A percentile compares a stretch with the other conserved stretches of the same genome.
Evolutionary conservation across 92 coral and sea anemone species (phyloP).

Genomic region (Ricordea florida): DNA sequence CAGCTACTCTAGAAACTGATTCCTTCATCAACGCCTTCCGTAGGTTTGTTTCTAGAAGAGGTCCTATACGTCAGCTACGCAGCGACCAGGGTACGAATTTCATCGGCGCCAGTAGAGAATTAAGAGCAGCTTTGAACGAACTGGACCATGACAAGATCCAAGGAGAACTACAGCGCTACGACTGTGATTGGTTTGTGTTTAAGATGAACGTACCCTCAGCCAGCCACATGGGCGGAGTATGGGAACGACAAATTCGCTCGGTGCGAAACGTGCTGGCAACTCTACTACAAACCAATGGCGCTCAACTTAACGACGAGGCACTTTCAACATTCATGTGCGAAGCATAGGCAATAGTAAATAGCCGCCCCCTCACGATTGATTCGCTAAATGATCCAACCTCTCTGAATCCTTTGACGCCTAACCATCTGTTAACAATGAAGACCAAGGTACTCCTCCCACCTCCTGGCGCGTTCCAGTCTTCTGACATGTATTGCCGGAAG

Average conservation of each 20-base stretch:
- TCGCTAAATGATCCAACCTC: conserved; percentile 25
- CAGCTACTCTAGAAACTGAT: conserved; percentile 27
- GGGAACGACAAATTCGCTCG: conserved; percentile 51
- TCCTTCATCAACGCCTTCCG: conserved; percentile 48
- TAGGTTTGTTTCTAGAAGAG: conserved; percentile 12
- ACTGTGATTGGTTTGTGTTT: conserved; percentile 31
- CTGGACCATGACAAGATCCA: conserved; percentile 34
- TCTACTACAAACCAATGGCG: conserved; percentile 11
- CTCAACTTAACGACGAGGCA: conserved; percentile 35
- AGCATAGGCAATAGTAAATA: conserved; percentile 37
- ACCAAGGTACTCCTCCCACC: conserved; percentile 47
- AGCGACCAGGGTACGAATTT: conserved; percentile 30
- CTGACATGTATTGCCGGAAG: conserved; percentile 36
- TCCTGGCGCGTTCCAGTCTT: conserved; percentile 44
- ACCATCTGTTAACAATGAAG: conserved; percentile 50
- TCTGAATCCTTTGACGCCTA: conserved; percentile 36
- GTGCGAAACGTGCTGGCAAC: conserved; percentile 27
- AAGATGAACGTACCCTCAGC: conserved; percentile 45
- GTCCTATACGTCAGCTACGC: conserved; percentile 30
- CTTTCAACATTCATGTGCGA: conserved; percentile 6
- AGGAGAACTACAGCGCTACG: background rate
- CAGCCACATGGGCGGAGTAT: conserved; percentile 55
- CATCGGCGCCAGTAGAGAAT: conserved; percentile 32
- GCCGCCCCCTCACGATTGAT: conserved; percentile 28
- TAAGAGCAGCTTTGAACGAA: conserved; percentile 17